These are phyloP conservation scores for Propithecus coquereli DNA, from an alignment of 2,113 vertebrate species.

Conservation along the genomic window DNA sequence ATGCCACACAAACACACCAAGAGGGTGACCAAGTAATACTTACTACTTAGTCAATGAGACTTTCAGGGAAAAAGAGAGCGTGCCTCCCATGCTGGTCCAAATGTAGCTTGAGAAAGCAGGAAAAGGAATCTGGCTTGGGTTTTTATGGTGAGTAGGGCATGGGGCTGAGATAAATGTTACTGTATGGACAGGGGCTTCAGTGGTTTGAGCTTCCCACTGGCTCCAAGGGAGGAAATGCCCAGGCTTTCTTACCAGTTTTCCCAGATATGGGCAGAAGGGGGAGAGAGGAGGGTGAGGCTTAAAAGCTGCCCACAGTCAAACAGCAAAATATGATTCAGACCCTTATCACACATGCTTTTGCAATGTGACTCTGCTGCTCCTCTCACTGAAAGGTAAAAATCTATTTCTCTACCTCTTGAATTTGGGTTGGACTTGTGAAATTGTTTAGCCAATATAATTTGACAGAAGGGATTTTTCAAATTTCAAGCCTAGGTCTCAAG, in stretches of 20 bases:
- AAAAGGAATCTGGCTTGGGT: neutral
- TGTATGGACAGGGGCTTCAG: neutral
- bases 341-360: neutral
- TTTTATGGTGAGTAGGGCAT: neutral
- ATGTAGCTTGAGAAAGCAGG: neutral
- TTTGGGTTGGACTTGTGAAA: neutral
- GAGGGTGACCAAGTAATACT: neutral
- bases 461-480: neutral
- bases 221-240: neutral
- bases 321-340: neutral
- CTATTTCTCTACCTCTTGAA: neutral
- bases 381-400: neutral
- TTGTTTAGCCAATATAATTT: neutral
- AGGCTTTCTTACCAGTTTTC: neutral
- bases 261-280: neutral
- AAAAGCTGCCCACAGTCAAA: neutral
- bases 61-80: neutral
- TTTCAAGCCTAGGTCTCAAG: neutral
- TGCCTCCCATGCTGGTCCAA: neutral
- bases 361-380: neutral
- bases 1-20: neutral
- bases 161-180: neutral
- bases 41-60: neutral
- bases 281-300: neutral
- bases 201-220: neutral